Conservation (phyloP, 2,113 vertebrate species). For the Malurus melanocephalus region DNA sequence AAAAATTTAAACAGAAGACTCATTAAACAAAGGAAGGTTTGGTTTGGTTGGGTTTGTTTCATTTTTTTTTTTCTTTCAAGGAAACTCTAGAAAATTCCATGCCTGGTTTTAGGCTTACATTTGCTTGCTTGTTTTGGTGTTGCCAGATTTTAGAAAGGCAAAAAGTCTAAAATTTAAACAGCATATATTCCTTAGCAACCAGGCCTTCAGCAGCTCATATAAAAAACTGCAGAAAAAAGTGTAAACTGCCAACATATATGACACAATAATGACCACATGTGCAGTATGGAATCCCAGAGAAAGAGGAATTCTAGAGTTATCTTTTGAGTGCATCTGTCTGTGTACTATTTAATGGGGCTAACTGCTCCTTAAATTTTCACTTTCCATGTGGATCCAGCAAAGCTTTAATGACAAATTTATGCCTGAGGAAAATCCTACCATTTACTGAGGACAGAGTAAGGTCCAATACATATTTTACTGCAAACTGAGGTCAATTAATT, state of each 20-base stretch:
- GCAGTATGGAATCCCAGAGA: not conserved
- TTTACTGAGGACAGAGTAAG: slow-evolving; percentile 45
- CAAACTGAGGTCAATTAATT: slow-evolving; percentile 46
- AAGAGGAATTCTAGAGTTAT: not conserved
- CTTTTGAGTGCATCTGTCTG: not conserved
- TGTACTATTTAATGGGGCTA: not conserved
- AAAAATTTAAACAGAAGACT: not conserved
- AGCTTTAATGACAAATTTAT: not conserved
- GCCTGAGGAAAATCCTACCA: not conserved
- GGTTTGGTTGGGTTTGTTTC: fast-evolving
- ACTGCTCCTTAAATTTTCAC: not conserved
- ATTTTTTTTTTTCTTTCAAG: not conserved
- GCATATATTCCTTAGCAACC: fast-evolving
- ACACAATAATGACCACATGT: not conserved
- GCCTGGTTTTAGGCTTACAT: not conserved
- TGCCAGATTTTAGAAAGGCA: not conserved
- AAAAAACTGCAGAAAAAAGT: not conserved
- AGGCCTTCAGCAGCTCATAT: fast-evolving
- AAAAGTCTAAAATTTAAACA: not conserved
- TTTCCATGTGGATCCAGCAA: not conserved
- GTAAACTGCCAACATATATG: not conserved
- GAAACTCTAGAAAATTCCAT: not conserved
- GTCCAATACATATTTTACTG: slow-evolving; percentile 6
- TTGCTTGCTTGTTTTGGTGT: not conserved
- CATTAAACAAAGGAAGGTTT: not conserved